Evolutionary conservation across 2,888 invertebrate genomes (phyloP).

Genomic region (Eremobia ochroleuca): DNA sequence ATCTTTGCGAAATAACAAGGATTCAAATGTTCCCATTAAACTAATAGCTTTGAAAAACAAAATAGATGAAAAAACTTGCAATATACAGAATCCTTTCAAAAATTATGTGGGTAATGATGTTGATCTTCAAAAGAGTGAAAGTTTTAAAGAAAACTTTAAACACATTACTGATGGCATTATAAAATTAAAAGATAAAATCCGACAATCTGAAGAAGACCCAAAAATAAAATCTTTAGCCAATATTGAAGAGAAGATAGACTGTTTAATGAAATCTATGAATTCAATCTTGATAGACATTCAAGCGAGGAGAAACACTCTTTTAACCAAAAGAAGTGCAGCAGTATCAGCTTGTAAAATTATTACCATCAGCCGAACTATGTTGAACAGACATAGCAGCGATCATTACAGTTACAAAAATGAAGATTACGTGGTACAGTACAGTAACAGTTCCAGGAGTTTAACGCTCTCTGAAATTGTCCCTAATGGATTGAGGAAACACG

Average conservation of each 20-base stretch:
- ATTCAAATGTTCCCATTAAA: slow-evolving; percentile 5
- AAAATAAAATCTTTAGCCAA: slow-evolving; percentile 68
- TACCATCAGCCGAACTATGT: slow-evolving; percentile 27
- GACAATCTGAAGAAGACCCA: slow-evolving; percentile 52
- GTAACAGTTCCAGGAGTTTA: slow-evolving; percentile 58
- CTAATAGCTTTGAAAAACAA: slow-evolving; percentile 1
- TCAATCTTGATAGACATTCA: slow-evolving; percentile 76
- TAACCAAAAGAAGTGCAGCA: slow-evolving; percentile 49
- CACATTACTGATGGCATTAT: slow-evolving; percentile 64
- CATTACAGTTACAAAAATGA: slow-evolving; percentile 55
- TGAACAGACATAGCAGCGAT: slow-evolving; percentile 65
- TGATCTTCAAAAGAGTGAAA: slow-evolving; percentile 31
- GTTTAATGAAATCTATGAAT: slow-evolving; percentile 77
- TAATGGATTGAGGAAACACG: slow-evolving; percentile 24
- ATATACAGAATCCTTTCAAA: slow-evolving; percentile 35
- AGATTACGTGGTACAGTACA: slow-evolving; percentile 60
- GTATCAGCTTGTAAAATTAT: slow-evolving; percentile 57
- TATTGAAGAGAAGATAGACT: slow-evolving; percentile 80
- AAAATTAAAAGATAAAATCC: slow-evolving; percentile 66
- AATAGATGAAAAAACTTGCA: background rate
- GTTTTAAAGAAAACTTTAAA: slow-evolving; percentile 64
- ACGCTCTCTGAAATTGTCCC: slow-evolving; percentile 46
- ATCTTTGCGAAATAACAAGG: background rate
- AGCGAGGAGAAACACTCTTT: slow-evolving; percentile 52
- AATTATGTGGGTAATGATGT: background rate